Conservation (phyloP, 2,113 vertebrate genomes). For the Zosterops japonicus region DNA sequence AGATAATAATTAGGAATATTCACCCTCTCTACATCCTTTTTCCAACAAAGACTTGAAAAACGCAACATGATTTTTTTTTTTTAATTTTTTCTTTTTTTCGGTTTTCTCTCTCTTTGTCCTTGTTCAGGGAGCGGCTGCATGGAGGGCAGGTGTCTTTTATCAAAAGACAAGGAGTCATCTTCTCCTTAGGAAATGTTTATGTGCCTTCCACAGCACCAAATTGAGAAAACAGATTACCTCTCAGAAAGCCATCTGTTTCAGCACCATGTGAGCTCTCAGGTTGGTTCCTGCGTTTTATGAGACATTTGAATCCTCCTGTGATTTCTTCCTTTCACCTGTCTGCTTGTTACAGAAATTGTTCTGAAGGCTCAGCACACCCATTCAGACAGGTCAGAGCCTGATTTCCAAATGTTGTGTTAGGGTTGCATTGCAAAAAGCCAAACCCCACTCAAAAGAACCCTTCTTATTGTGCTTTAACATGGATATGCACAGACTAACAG, state of each 20-base stretch:
- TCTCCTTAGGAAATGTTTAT: conserved; percentile 55
- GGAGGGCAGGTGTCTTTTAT: conserved; percentile 18
- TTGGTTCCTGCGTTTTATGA: neutral
- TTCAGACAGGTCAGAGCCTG: neutral
- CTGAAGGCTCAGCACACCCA: neutral
- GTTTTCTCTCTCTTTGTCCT: neutral
- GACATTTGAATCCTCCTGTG: conserved; percentile 22
- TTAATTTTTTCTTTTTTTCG: neutral
- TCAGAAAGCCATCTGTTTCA: conserved; percentile 49
- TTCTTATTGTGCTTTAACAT: neutral
- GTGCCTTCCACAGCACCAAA: conserved; percentile 24
- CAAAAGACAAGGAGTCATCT: neutral
- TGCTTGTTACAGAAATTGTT: neutral
- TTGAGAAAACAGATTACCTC: conserved; percentile 56
- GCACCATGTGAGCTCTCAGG: conserved; percentile 33
- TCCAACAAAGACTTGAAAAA: conserved; percentile 30
- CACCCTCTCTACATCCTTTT: neutral
- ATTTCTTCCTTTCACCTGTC: conserved; percentile 24
- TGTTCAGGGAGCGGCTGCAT: neutral
- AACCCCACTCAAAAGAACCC: too few species aligned
- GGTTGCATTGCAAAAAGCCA: neutral
- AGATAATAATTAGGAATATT: conserved; percentile 45
- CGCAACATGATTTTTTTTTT: neutral
- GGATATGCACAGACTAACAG: neutral
- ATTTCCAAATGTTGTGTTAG: neutral